phyloP scores from a whole-genome alignment of 2,797 vertebrate genomes.

The Ispidina picta region DNA sequence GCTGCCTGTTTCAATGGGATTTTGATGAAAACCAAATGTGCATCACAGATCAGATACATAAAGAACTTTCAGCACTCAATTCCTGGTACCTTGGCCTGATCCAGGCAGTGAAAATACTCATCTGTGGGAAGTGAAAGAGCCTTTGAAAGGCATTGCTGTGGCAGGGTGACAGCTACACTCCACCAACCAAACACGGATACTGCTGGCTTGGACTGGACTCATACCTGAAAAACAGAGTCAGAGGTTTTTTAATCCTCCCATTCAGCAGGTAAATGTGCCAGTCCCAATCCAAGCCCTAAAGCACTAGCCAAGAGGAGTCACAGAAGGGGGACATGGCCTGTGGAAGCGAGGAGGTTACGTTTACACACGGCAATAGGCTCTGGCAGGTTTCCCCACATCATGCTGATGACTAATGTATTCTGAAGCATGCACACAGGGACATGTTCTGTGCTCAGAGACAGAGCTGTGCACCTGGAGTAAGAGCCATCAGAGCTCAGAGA shows the following conservation, averaged over 20 bases:
- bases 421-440: background rate
- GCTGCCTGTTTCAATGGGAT: background rate
- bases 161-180: background rate
- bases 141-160: background rate
- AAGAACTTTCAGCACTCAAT: background rate
- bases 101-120: background rate
- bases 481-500: background rate
- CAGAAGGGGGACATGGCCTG: background rate
- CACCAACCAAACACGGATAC: rapidly evolving
- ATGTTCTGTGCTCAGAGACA: background rate
- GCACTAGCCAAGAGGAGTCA: background rate
- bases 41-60: background rate
- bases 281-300: background rate
- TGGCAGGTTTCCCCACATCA: background rate
- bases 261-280: background rate
- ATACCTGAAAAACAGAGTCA: background rate
- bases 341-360: background rate
- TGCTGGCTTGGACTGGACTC: background rate
- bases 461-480: background rate
- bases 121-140: background rate
- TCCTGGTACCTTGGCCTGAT: background rate
- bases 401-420: rapidly evolving
- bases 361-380: background rate
- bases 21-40: constrained; percentile 48
- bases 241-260: background rate